phyloP scores from a whole-genome alignment of 1,140 invertebrate genomes.

The Drosophila fuyamai region DNA sequence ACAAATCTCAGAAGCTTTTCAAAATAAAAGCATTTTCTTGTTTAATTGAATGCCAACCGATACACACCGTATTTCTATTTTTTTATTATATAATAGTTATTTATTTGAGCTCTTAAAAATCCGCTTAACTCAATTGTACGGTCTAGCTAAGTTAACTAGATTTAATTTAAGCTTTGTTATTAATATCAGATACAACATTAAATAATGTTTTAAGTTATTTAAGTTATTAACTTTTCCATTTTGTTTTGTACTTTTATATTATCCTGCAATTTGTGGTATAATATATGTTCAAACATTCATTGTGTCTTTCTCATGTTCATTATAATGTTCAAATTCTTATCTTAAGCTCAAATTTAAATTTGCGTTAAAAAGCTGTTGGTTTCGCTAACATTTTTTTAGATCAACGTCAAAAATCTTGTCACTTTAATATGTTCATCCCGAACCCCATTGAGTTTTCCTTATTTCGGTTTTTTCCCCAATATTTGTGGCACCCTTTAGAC shows the following conservation, averaged over 20 bases:
- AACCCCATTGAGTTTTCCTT: background rate
- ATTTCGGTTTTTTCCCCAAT: background rate
- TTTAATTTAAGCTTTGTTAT: background rate
- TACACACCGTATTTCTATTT: too few species aligned
- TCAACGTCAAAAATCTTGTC: slow-evolving; percentile 4
- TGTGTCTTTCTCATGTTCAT: background rate
- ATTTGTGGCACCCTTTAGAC: slow-evolving; percentile 8
- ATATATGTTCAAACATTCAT: background rate
- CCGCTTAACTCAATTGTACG: too few species aligned
- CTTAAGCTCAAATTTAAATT: background rate
- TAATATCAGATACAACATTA: background rate
- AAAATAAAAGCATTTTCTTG: too few species aligned
- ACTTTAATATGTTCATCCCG: background rate
- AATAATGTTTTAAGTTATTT: background rate
- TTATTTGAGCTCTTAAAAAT: too few species aligned
- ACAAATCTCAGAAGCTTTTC: too few species aligned
- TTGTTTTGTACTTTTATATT: background rate
- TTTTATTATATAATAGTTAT: too few species aligned
- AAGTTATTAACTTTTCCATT: background rate
- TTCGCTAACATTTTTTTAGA: background rate
- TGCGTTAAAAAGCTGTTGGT: background rate
- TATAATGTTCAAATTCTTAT: background rate
- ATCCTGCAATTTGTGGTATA: background rate
- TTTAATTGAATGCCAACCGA: too few species aligned
- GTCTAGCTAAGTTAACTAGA: background rate